These are phyloP conservation scores for Strigamia crassipes DNA, from an alignment of 2,888 invertebrate genomes.

Conservation along the genomic window DNA sequence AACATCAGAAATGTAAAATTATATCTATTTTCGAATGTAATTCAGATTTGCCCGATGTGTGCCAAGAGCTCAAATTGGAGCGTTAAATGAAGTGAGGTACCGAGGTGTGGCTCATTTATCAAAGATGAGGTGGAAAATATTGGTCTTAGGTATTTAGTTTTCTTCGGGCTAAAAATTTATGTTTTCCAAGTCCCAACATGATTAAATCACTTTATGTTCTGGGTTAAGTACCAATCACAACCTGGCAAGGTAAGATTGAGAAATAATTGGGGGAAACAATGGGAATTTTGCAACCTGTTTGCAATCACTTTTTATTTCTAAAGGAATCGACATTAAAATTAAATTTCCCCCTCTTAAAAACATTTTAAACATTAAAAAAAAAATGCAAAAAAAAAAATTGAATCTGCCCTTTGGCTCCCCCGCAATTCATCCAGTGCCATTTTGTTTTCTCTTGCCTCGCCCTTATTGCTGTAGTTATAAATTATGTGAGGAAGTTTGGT, in stretches of 20 bases:
- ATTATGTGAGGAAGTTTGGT: constrained; percentile 40
- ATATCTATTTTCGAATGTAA: too few species aligned
- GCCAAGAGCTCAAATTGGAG: background rate
- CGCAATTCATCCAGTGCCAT: constrained; percentile 42
- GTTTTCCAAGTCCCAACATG: background rate
- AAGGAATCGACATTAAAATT: background rate
- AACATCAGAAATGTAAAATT: too few species aligned
- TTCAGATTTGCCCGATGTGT: background rate
- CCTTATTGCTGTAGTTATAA: constrained; percentile 40
- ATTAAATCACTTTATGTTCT: background rate
- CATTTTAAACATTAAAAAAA: background rate
- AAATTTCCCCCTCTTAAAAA: background rate
- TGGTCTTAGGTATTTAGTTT: constrained; percentile 10
- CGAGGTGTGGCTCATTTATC: constrained; percentile 37
- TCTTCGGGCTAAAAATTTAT: background rate
- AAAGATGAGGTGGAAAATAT: constrained; percentile 32
- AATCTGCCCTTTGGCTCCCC: constrained; percentile 28
- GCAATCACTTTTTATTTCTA: background rate
- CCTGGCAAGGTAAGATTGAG: background rate
- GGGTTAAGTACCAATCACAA: background rate
- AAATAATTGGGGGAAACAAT: background rate
- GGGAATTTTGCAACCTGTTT: background rate
- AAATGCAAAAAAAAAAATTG: background rate
- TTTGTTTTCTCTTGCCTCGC: constrained; percentile 34
- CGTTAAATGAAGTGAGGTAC: constrained; percentile 19